phyloP scores from a whole-genome alignment of 2,888 invertebrate genomes.

The Protonemura montana region DNA sequence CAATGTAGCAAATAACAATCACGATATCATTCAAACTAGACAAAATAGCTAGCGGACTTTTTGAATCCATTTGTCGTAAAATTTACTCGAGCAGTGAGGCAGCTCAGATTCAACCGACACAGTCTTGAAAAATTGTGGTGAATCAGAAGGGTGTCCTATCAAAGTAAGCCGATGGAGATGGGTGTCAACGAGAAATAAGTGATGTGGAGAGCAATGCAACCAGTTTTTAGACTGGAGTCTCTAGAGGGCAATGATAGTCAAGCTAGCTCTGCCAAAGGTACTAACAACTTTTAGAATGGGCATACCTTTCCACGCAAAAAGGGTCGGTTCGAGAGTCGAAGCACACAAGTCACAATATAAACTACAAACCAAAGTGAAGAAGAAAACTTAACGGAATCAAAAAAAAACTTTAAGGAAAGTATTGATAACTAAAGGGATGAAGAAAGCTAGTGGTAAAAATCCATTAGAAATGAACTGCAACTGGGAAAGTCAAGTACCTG shows the following conservation, averaged over 20 bases:
- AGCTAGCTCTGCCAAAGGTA: constrained; percentile 44
- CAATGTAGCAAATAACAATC: constrained; percentile 52
- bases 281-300: constrained; percentile 46
- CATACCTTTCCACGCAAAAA: constrained; percentile 52
- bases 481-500: constrained; percentile 59
- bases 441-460: constrained; percentile 49
- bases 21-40: constrained; percentile 47
- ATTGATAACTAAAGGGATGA: constrained; percentile 45
- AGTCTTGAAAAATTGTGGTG: constrained; percentile 8
- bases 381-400: constrained; percentile 49
- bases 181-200: neutral
- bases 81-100: neutral
- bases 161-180: neutral
- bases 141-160: neutral
- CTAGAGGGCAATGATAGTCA: constrained; percentile 18
- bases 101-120: constrained; percentile 5
- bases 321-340: constrained; percentile 50
- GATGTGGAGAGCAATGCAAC: constrained; percentile 9
- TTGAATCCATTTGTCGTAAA: neutral
- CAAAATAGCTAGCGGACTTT: constrained; percentile 42
- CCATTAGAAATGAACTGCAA: constrained; percentile 50
- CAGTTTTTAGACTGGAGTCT: constrained; percentile 16
- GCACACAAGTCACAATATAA: constrained; percentile 49
- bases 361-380: constrained; percentile 50
- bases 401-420: constrained; percentile 48